phyloP scores from a whole-genome alignment of 2,797 vertebrate genomes.

The Chrosomus eos region DNA sequence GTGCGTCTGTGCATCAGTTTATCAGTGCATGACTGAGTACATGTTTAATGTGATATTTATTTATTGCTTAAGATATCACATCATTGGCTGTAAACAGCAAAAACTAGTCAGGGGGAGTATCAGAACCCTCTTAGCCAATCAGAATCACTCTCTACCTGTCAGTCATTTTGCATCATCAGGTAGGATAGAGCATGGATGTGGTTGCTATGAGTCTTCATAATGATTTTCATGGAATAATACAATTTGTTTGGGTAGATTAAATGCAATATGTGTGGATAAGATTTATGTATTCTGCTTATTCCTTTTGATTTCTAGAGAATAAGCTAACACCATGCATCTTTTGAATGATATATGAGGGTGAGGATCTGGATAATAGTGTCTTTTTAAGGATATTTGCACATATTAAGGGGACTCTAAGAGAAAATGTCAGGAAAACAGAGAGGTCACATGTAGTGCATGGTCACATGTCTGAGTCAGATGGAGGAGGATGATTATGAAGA shows the following conservation, averaged over 20 bases:
- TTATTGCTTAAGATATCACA: too few species aligned
- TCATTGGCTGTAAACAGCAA: neutral
- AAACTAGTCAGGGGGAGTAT: neutral
- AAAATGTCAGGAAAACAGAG: neutral
- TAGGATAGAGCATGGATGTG: neutral
- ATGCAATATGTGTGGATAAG: neutral
- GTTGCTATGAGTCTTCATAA: neutral
- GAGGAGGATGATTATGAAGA: constrained; percentile 17
- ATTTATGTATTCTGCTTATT: neutral
- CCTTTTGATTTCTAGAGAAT: neutral
- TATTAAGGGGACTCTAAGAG: neutral
- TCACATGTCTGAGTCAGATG: constrained; percentile 22
- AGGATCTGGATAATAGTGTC: neutral
- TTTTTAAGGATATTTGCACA: constrained; percentile 8
- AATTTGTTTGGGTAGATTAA: neutral
- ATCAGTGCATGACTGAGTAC: too few species aligned
- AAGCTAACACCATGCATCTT: neutral
- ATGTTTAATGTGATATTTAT: too few species aligned
- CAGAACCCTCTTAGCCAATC: neutral
- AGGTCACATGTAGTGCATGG: constrained; percentile 2
- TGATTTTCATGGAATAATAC: neutral
- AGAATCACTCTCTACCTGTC: neutral
- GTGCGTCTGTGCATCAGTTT: too few species aligned
- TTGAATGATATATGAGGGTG: neutral
- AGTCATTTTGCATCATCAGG: neutral